A percentile compares a stretch with the other conserved stretches of the same genome.
Evolutionary conservation across 2,113 vertebrate genomes (phyloP).

Genomic region (Dromaius novaehollandiae): DNA sequence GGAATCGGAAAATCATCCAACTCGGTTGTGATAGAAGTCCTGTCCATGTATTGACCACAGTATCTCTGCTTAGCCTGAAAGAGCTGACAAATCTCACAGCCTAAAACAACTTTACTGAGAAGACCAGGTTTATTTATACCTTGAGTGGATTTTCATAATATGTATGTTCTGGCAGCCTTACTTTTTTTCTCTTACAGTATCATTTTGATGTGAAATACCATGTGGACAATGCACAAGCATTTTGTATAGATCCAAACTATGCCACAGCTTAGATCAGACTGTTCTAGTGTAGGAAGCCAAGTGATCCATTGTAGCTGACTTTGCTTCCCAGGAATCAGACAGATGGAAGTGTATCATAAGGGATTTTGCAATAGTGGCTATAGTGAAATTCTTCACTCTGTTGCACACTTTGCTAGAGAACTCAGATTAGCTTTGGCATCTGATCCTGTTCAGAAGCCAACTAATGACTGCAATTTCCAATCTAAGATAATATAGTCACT

Average conservation of each 20-base stretch:
- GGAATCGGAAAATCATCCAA: constrained; percentile 6
- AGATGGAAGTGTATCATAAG: constrained; percentile 32
- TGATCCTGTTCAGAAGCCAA: constrained; percentile 55
- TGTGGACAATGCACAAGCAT: neutral
- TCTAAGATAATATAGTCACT: constrained; percentile 41
- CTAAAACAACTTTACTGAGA: neutral
- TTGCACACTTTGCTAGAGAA: constrained; percentile 53
- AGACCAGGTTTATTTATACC: neutral
- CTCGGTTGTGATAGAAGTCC: neutral
- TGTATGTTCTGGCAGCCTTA: neutral
- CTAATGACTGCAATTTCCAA: constrained; percentile 60
- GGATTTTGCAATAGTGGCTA: constrained; percentile 31
- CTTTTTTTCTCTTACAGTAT: neutral
- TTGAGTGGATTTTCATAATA: neutral
- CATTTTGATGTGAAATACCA: constrained; percentile 1
- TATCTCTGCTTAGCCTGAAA: neutral
- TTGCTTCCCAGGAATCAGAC: constrained; percentile 56
- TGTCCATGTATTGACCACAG: neutral
- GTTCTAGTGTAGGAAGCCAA: neutral
- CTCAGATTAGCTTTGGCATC: constrained; percentile 58
- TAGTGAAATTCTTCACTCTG: constrained; percentile 59
- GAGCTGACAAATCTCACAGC: neutral
- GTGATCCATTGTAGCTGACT: neutral
- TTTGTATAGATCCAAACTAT: neutral
- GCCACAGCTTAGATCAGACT: neutral